Evolutionary conservation across 2,888 invertebrate species (phyloP).

Genomic region (Deilephila elpenor): DNA sequence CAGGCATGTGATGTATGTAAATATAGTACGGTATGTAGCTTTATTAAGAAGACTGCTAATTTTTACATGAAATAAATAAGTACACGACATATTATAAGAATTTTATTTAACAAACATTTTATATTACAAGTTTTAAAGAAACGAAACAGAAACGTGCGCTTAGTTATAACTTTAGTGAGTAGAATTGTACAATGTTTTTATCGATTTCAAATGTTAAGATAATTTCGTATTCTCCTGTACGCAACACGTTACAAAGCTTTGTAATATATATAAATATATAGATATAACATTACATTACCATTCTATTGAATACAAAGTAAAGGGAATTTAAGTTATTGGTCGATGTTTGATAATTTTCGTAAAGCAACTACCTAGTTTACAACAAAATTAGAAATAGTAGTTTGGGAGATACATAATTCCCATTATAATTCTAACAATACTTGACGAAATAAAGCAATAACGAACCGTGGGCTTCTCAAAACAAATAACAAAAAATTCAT

Average conservation of each 20-base stretch:
- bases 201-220: constrained; percentile 29
- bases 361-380: neutral
- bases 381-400: neutral
- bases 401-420: neutral
- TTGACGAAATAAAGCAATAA: neutral
- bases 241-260: constrained; percentile 29
- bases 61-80: constrained; percentile 63
- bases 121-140: constrained; percentile 58
- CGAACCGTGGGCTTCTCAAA: neutral
- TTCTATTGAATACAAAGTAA: neutral
- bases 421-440: neutral
- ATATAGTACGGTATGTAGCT: constrained; percentile 25
- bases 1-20: neutral
- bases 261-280: neutral
- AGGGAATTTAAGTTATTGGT: neutral
- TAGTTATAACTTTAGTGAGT: constrained; percentile 64
- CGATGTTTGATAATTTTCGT: neutral
- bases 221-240: constrained; percentile 36
- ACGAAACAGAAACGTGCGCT: constrained; percentile 66
- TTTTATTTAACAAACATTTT: constrained; percentile 79
- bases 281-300: too few species aligned
- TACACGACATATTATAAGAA: constrained; percentile 52
- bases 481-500: neutral
- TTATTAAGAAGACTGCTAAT: constrained; percentile 59
- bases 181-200: constrained; percentile 32